Evolutionary conservation across 2,113 vertebrate genomes (phyloP), one percentile per base, ranked within the genome.

Genomic region (Clarias batrachus): DNA sequence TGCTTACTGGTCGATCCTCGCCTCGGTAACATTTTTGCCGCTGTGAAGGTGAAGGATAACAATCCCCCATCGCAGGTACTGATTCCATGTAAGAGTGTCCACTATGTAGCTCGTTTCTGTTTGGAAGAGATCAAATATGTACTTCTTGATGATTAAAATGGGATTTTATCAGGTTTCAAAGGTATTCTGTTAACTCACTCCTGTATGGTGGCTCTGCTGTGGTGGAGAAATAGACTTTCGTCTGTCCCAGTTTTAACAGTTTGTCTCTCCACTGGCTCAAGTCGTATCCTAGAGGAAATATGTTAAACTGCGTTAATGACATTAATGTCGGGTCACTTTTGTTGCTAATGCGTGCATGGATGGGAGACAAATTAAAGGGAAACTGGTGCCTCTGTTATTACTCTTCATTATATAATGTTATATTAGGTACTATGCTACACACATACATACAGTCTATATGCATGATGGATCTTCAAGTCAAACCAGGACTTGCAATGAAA

Each of bases 21-120:
- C 93, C 91, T 97, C 96, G 0, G 93, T 95, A 81, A 92, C 83
- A 66, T 79, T 94, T 85, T 95, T 96, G 59, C 93, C 91, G 4
- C 95, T 96, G 91, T 89, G 94, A 48, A 99, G 88, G 1, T 93
- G 91, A 82, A 99, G 92, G 85, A 94, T 96, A 80, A 99, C 92
- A 12, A 95, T 94, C 0, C 97, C 97, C 95, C 96, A 97, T 84
- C 97, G 96, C 37, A 95, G 90, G 65, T 94, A 94, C 92, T 95
- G 97, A 92, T 97, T 99, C 97, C 97, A 98, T 0, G 96, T 96
- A 77, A 96, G 92, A 80, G 99, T 94, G 87, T 99, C 97, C 94
- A 98, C 94, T 70, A 96, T 93, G 93, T 98, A 99, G 91, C 95
- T 95, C 87, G 95, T 94, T 80, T 97, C 98, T 99, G 92, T 41